A percentile compares a stretch with the other conserved stretches of the same genome.
These are phyloP conservation scores for Pseudochirops corinnae DNA, from an alignment of 2,797 vertebrate genomes.

Conservation along the genomic window DNA sequence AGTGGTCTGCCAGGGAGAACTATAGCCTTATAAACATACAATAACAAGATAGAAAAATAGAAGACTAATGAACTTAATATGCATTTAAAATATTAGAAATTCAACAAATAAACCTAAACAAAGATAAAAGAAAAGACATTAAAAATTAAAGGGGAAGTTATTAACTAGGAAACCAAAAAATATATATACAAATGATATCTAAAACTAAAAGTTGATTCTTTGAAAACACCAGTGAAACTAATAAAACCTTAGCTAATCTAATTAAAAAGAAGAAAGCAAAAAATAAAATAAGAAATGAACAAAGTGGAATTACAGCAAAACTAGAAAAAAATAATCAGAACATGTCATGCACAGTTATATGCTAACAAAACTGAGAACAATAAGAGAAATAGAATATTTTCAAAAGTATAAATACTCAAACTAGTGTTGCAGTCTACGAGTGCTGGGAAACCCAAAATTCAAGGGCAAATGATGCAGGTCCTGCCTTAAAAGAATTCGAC, in stretches of 20 bases:
- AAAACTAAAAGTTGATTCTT: neutral
- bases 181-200: fast-evolving
- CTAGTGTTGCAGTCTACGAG: too few relatives aligned
- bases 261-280: neutral
- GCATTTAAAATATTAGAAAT: neutral
- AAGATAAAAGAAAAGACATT: neutral
- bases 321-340: neutral
- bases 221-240: neutral
- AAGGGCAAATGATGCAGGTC: too few relatives aligned
- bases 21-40: neutral
- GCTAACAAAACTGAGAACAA: neutral
- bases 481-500: too few relatives aligned
- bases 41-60: neutral
- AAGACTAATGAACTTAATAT: neutral
- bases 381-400: neutral
- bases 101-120: neutral
- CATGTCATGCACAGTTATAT: neutral
- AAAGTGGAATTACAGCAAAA: neutral
- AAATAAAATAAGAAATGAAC: neutral
- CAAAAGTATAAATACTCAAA: neutral
- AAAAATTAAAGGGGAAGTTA: neutral
- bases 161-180: neutral
- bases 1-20: neutral
- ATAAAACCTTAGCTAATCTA: too few relatives aligned
- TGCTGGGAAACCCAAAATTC: too few relatives aligned